Evolutionary conservation across 92 coral and sea anemone genomes (phyloP).

Genomic region (Parazoanthus atlanticus): DNA sequence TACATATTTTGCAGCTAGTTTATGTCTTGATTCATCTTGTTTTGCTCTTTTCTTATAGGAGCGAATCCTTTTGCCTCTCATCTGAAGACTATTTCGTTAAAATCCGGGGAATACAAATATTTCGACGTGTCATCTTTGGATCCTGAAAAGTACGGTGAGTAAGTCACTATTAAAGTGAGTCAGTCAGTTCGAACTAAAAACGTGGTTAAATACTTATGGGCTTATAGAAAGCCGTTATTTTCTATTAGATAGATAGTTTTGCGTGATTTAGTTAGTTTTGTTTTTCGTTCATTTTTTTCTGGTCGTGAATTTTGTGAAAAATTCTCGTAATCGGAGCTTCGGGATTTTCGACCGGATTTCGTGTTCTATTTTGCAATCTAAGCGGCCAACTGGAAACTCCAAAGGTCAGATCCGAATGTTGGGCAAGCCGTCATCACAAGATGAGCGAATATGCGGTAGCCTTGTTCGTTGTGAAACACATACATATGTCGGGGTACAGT

Average conservation of each 20-base stretch:
- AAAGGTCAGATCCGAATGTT: neutral
- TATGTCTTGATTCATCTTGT: neutral
- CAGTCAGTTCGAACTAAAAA: too few species aligned
- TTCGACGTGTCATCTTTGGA: conserved; percentile 83
- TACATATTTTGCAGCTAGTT: neutral
- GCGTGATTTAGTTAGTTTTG: too few species aligned
- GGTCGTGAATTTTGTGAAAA: neutral
- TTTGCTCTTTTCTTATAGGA: conserved; percentile 42
- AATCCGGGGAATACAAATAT: conserved; percentile 79
- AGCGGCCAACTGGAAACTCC: neutral
- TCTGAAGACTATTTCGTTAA: conserved; percentile 68
- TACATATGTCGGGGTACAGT: neutral
- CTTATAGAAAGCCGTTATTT: too few species aligned
- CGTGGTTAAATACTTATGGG: too few species aligned
- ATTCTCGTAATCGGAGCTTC: neutral
- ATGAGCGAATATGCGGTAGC: neutral
- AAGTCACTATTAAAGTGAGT: too few species aligned
- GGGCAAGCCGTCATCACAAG: neutral
- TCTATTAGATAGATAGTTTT: too few species aligned
- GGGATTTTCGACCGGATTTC: neutral
- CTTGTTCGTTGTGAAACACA: neutral
- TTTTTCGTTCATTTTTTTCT: too few species aligned
- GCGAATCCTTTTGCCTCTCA: conserved; percentile 74
- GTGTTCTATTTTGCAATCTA: neutral
- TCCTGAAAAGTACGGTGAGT: conserved; percentile 84